Conservation (phyloP, 2,113 vertebrate genomes). For the Pungitius pungitius region DNA sequence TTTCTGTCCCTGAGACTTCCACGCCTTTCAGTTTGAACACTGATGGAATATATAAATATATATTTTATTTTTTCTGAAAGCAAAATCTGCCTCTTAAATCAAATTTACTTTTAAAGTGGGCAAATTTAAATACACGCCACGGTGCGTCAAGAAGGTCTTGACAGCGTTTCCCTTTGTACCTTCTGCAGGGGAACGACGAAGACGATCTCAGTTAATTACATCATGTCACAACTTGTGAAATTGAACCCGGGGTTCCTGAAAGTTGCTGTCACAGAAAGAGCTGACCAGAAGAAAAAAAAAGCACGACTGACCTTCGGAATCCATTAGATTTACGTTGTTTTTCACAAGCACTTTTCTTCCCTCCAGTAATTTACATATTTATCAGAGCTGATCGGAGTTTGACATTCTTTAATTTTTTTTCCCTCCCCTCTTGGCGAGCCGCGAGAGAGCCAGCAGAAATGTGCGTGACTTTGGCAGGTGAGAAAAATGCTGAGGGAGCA, state of each 20-base stretch:
- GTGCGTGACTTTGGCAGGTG: slow-evolving; percentile 79
- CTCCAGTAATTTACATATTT: slow-evolving; percentile 91
- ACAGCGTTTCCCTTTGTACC: slow-evolving; percentile 58
- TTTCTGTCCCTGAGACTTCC: slow-evolving; percentile 1
- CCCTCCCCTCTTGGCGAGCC: slow-evolving; percentile 58
- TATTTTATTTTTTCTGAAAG: slow-evolving; percentile 29
- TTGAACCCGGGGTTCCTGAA: slow-evolving; percentile 69
- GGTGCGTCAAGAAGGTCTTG: slow-evolving; percentile 49
- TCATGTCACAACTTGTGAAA: slow-evolving; percentile 80
- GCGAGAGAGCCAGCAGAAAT: slow-evolving; percentile 64
- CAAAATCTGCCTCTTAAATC: slow-evolving; percentile 23
- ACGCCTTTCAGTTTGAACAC: slow-evolving; percentile 34
- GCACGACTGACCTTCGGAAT: slow-evolving; percentile 85
- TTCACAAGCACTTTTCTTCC: slow-evolving; percentile 85
- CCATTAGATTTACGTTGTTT: slow-evolving; percentile 87
- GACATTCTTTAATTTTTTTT: slow-evolving; percentile 81
- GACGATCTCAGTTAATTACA: slow-evolving; percentile 72
- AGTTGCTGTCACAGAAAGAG: slow-evolving; percentile 75
- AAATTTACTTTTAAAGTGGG: slow-evolving; percentile 46
- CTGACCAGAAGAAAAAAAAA: slow-evolving; percentile 84
- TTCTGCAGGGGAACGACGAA: slow-evolving; percentile 63
- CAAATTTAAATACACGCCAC: slow-evolving; percentile 66
- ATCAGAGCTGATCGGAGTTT: slow-evolving; percentile 88
- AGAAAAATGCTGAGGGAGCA: slow-evolving; percentile 80
- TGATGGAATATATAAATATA: slow-evolving; percentile 8